A percentile compares a stretch with the other conserved stretches of the same genome.
Conservation (phyloP, 2,797 vertebrate species). For the Brotula barbata region DNA sequence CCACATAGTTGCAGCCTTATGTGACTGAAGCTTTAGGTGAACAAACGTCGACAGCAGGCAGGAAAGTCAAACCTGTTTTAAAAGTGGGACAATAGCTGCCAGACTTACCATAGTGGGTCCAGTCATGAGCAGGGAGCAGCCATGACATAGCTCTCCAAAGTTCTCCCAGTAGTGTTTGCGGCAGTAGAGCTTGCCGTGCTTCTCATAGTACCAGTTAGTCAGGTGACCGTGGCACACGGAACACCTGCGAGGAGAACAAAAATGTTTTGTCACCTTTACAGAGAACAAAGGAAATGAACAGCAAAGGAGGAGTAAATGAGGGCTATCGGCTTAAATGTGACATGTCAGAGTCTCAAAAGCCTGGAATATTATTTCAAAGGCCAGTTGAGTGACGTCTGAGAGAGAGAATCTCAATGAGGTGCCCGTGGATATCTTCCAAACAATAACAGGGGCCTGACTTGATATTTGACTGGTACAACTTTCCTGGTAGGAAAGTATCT, state of each 20-base stretch:
- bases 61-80: not conserved
- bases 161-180: conserved; percentile 94
- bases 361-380: conserved; percentile 22
- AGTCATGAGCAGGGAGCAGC: conserved; percentile 95
- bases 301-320: not conserved
- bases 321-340: conserved; percentile 4
- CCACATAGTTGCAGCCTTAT: conserved; percentile 13
- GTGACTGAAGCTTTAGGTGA: conserved; percentile 1
- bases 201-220: conserved; percentile 97
- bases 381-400: conserved; percentile 13
- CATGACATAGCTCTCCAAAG: conserved; percentile 93
- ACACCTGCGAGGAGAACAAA: conserved; percentile 78
- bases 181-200: conserved; percentile 91
- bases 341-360: not conserved
- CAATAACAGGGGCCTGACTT: conserved; percentile 5
- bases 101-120: conserved; percentile 92
- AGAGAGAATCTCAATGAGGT: no score
- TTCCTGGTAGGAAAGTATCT: no score
- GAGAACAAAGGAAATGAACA: conserved; percentile 8
- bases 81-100: not conserved
- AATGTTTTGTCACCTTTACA: conserved; percentile 19
- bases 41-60: not conserved
- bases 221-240: conserved; percentile 92
- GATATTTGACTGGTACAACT: no score
- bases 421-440: not conserved